Evolutionary conservation across 2,888 invertebrate species (phyloP).

Genomic region (Euproctis similis): DNA sequence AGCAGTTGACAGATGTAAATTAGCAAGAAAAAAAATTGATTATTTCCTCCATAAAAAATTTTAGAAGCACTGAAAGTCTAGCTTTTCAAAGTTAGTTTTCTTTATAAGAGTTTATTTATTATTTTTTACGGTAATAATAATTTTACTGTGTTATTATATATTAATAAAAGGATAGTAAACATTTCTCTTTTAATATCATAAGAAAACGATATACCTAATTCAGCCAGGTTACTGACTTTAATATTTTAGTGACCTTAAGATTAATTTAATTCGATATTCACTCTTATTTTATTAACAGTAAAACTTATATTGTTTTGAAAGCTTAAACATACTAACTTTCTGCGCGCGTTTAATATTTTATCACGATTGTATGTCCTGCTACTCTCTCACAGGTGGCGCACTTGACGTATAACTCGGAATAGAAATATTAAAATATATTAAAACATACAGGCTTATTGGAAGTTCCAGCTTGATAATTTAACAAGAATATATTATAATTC

Average conservation of each 20-base stretch:
- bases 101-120: conserved; percentile 2
- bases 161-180: conserved; percentile 27
- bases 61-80: too few species aligned
- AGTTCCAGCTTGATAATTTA: too few species aligned
- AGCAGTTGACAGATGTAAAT: conserved; percentile 30
- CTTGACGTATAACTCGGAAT: too few species aligned
- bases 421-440: too few species aligned
- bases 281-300: conserved; percentile 22
- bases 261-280: conserved; percentile 18
- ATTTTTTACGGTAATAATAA: conserved; percentile 1
- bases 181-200: conserved; percentile 19
- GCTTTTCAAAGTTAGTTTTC: conserved; percentile 1
- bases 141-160: background rate
- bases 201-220: conserved; percentile 44
- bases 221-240: conserved; percentile 37
- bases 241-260: conserved; percentile 50
- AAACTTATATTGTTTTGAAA: conserved; percentile 29
- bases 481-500: too few species aligned
- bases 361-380: conserved; percentile 24
- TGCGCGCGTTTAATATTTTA: conserved; percentile 52
- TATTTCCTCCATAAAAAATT: conserved; percentile 15
- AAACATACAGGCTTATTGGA: too few species aligned
- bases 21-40: conserved; percentile 27
- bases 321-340: conserved; percentile 48
- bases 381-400: conserved; percentile 27